Conservation (phyloP, 2,888 invertebrate species). For the Lysandra bellargus region DNA sequence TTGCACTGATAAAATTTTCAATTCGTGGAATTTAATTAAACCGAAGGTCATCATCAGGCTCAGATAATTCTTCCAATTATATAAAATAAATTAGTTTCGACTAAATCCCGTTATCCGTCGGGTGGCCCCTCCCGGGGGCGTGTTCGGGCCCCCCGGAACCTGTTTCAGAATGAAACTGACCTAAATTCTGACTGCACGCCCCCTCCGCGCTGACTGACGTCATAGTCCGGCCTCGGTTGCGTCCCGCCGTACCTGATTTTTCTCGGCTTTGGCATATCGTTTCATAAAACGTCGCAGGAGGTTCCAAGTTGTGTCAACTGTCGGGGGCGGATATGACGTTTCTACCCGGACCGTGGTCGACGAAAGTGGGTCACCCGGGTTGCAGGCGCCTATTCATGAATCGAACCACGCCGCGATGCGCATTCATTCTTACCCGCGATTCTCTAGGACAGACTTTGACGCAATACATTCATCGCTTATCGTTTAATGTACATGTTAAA, state of each 20-base stretch:
- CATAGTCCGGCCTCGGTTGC: constrained; percentile 62
- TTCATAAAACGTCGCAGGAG: constrained; percentile 38
- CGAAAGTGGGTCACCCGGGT: constrained; percentile 84
- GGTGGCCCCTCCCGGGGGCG: constrained; percentile 30
- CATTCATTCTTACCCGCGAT: constrained; percentile 72
- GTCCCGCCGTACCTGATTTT: constrained; percentile 55
- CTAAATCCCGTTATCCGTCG: constrained; percentile 57
- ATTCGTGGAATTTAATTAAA: neutral
- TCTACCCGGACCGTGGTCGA: constrained; percentile 51
- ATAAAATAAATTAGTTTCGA: constrained; percentile 27
- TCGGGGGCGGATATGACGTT: constrained; percentile 48
- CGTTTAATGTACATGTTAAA: neutral
- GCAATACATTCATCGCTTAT: constrained; percentile 36
- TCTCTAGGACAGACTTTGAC: constrained; percentile 51
- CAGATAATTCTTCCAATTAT: neutral
- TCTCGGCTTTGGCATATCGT: constrained; percentile 43
- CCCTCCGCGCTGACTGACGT: constrained; percentile 79
- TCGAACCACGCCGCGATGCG: constrained; percentile 72
- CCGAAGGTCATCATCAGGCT: neutral
- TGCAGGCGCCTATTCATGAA: constrained; percentile 83
- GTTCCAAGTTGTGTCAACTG: constrained; percentile 41
- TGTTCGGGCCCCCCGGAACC: constrained; percentile 53
- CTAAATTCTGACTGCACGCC: constrained; percentile 77
- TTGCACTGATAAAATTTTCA: neutral
- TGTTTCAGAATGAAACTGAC: constrained; percentile 85